Conservation (phyloP, 2,888 invertebrate species). For the Brassicogethes aeneus region DNA sequence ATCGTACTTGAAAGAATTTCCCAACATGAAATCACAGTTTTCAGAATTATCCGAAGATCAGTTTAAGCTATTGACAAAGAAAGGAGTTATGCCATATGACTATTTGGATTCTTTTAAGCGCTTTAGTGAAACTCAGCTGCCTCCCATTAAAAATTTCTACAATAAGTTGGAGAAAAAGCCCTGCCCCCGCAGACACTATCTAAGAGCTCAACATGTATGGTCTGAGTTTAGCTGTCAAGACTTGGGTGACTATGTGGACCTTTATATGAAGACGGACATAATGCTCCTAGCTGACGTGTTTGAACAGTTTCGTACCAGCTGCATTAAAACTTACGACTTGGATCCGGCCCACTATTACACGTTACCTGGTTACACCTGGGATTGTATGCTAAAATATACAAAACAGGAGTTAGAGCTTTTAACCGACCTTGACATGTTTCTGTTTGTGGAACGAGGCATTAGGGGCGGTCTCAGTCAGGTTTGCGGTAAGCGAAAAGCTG, state of each 20-base stretch:
- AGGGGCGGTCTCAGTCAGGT: conserved; percentile 26
- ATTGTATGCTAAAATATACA: conserved; percentile 25
- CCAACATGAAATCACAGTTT: conserved; percentile 6
- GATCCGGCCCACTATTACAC: conserved; percentile 28
- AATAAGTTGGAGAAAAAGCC: conserved; percentile 17
- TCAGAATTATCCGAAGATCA: conserved; percentile 5
- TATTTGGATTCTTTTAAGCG: conserved; percentile 21
- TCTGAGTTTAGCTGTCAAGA: conserved; percentile 23
- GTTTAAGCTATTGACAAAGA: conserved; percentile 13
- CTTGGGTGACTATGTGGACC: conserved; percentile 30
- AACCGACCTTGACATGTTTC: conserved; percentile 26
- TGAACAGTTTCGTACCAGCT: conserved; percentile 30
- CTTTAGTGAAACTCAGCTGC: conserved; percentile 21
- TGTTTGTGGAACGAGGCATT: conserved; percentile 26
- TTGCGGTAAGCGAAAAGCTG: conserved; percentile 23
- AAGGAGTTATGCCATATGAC: conserved; percentile 29
- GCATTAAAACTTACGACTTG: conserved; percentile 24
- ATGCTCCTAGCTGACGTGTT: conserved; percentile 31
- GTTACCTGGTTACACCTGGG: conserved; percentile 24
- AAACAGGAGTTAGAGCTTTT: conserved; percentile 19
- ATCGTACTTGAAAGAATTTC: conserved; percentile 14
- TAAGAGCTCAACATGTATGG: conserved; percentile 31
- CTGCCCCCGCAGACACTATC: conserved; percentile 24
- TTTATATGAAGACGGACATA: conserved; percentile 33
- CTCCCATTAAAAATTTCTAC: conserved; percentile 19